A percentile compares a stretch with the other conserved stretches of the same genome.
Evolutionary conservation across 2,113 vertebrate genomes (phyloP).

Genomic region (Scomber japonicus): DNA sequence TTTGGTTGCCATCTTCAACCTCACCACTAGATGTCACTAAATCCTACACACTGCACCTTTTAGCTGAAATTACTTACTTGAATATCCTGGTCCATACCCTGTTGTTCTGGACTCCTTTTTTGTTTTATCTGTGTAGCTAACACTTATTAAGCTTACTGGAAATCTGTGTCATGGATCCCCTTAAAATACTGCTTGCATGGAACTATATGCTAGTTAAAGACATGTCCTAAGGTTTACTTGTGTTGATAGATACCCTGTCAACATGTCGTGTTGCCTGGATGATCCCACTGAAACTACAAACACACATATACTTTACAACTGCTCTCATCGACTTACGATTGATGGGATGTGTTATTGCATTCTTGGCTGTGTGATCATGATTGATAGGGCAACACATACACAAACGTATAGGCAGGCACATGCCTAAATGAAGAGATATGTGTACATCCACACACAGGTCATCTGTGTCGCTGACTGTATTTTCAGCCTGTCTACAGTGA

Average conservation of each 20-base stretch:
- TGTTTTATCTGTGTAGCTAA: neutral
- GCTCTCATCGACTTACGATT: conserved; percentile 8
- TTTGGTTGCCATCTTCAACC: no score
- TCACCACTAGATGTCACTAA: no score
- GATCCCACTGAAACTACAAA: neutral
- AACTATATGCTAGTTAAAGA: conserved; percentile 12
- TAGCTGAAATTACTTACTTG: neutral
- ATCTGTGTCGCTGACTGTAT: neutral
- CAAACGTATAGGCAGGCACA: neutral
- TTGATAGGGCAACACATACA: conserved; percentile 16
- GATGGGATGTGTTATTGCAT: conserved; percentile 24
- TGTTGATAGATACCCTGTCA: conserved; percentile 50
- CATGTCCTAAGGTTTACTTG: conserved; percentile 29
- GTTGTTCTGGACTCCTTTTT: neutral
- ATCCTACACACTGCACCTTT: neutral
- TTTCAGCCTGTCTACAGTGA: neutral
- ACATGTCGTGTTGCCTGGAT: neutral
- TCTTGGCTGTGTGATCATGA: conserved; percentile 17
- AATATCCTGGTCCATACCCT: neutral
- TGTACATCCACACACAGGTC: conserved; percentile 1
- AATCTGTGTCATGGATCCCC: conserved; percentile 10
- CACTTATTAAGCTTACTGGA: neutral
- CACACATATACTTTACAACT: neutral
- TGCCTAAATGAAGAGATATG: neutral
- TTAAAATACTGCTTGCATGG: conserved; percentile 3